Evolutionary conservation across 2,113 vertebrate genomes (phyloP).

Genomic region (Papio anubis): DNA sequence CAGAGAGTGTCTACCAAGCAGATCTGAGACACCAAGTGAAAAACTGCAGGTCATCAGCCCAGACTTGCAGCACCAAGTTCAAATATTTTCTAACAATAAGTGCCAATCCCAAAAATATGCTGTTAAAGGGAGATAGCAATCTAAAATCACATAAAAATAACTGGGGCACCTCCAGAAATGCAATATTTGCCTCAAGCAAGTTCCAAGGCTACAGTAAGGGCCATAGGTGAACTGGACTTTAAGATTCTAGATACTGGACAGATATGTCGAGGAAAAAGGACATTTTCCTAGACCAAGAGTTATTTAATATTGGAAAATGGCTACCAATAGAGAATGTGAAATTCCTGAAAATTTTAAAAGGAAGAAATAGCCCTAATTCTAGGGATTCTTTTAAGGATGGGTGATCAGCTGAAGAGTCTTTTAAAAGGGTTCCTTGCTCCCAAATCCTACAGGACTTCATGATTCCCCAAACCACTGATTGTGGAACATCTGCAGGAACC

Average conservation of each 20-base stretch:
- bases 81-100: neutral
- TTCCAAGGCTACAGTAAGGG: rapidly evolving
- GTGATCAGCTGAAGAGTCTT: too few species aligned
- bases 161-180: rapidly evolving
- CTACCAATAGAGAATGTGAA: neutral
- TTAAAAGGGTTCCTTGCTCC: neutral
- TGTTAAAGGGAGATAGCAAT: rapidly evolving
- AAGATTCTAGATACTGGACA: rapidly evolving
- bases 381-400: neutral
- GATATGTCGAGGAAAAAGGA: neutral
- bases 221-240: rapidly evolving
- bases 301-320: neutral
- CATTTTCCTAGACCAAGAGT: neutral
- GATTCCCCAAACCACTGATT: rapidly evolving
- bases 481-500: rapidly evolving
- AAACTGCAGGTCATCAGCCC: neutral
- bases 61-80: neutral
- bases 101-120: neutral
- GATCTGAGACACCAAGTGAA: too few species aligned
- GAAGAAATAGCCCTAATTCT: neutral
- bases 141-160: neutral
- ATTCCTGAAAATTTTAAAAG: neutral
- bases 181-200: rapidly evolving
- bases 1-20: too few species aligned
- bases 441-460: rapidly evolving